A percentile compares a stretch with the other conserved stretches of the same genome.
Conservation (phyloP, 2,797 vertebrate species). For the Orientallactaga sibirica region DNA sequence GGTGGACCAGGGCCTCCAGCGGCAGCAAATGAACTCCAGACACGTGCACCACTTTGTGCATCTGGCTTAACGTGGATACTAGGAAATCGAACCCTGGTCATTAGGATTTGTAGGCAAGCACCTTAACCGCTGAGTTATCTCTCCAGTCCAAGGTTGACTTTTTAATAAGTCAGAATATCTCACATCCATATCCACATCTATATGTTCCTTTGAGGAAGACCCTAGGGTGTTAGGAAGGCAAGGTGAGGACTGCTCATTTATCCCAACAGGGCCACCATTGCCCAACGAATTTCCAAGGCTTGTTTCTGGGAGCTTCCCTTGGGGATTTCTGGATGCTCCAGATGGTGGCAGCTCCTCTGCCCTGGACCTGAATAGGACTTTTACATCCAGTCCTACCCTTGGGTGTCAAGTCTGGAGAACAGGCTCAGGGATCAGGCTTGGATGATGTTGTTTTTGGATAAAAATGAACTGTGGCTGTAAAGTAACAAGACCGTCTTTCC, state of each 20-base stretch:
- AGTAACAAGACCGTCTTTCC: background rate
- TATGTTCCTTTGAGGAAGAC: background rate
- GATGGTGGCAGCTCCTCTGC: background rate
- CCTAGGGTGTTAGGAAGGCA: background rate
- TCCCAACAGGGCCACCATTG: background rate
- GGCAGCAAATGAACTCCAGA: too few relatives aligned
- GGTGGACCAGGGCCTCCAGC: too few relatives aligned
- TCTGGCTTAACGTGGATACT: too few relatives aligned
- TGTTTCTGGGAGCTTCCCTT: background rate
- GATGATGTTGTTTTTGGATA: slow-evolving; percentile 65
- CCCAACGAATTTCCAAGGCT: slow-evolving; percentile 11
- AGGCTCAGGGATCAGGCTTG: slow-evolving; percentile 28
- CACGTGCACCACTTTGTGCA: too few relatives aligned
- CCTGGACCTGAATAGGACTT: slow-evolving; percentile 20
- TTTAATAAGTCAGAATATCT: background rate
- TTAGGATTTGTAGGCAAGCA: too few relatives aligned
- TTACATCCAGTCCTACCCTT: slow-evolving; percentile 24
- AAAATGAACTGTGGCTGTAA: background rate
- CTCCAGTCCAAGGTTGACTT: background rate
- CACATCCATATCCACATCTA: background rate
- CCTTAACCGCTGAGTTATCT: too few relatives aligned
- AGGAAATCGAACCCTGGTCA: too few relatives aligned
- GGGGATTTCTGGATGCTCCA: too few relatives aligned
- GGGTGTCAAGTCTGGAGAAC: slow-evolving; percentile 66
- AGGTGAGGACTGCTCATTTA: background rate